phyloP scores from a whole-genome alignment of 2,888 invertebrate species.

The Cylloceria caligata region DNA sequence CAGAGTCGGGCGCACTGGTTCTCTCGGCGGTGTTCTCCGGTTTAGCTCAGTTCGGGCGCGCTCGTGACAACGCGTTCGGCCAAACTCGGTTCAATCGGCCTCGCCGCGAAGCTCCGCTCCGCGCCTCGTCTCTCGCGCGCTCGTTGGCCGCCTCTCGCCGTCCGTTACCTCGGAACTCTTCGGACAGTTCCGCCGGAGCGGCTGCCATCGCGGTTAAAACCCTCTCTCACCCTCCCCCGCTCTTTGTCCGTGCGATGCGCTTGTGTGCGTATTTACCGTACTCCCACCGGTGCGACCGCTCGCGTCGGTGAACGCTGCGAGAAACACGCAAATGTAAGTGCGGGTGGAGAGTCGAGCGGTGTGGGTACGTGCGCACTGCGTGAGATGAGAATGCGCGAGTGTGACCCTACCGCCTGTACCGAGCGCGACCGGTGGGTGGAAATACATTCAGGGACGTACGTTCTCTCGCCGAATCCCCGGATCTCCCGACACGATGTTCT shows the following conservation, averaged over 20 bases:
- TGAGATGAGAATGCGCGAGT: constrained; percentile 67
- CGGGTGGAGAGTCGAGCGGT: constrained; percentile 34
- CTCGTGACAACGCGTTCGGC: constrained; percentile 60
- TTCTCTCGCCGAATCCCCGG: background rate
- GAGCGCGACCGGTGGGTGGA: constrained; percentile 65
- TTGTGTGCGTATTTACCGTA: constrained; percentile 23
- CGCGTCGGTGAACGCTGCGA: constrained; percentile 26
- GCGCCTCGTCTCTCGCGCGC: constrained; percentile 15
- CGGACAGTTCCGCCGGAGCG: constrained; percentile 61
- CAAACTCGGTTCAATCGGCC: constrained; percentile 64
- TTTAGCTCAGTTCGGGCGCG: constrained; percentile 62
- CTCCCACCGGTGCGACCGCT: background rate
- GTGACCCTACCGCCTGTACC: constrained; percentile 55
- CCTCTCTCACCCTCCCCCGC: constrained; percentile 14
- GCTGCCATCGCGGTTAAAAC: constrained; percentile 66
- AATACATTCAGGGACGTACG: constrained; percentile 65
- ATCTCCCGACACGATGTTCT: background rate
- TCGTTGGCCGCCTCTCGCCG: constrained; percentile 12
- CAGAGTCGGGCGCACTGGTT: constrained; percentile 73
- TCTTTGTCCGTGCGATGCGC: background rate
- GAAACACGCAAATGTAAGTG: constrained; percentile 37
- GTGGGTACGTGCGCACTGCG: constrained; percentile 35
- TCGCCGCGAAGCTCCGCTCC: constrained; percentile 45
- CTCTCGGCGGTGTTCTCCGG: constrained; percentile 76
- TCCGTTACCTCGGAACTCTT: constrained; percentile 58